phyloP scores from a whole-genome alignment of 2,113 vertebrate genomes.

The Plecturocebus donacophilus region DNA sequence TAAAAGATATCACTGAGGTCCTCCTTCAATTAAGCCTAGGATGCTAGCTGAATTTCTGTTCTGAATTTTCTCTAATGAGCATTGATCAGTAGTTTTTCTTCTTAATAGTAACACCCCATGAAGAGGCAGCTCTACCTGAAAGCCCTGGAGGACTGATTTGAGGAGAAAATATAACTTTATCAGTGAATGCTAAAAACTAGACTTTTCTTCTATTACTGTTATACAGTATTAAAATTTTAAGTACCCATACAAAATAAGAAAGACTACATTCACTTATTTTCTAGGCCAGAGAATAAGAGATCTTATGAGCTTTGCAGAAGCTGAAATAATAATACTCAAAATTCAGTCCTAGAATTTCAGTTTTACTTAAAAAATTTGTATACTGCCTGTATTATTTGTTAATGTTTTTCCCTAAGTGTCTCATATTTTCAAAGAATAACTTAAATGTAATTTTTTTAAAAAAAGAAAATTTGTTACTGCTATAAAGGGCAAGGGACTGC shows the following conservation, averaged over 20 bases:
- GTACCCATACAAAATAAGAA: neutral
- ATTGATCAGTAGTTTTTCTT: neutral
- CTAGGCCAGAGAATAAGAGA: neutral
- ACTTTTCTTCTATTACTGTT: neutral
- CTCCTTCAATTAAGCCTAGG: neutral
- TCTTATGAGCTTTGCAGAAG: neutral
- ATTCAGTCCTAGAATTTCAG: neutral
- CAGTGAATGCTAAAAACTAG: neutral
- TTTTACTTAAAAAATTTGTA: neutral
- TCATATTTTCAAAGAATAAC: neutral
- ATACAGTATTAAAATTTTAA: neutral
- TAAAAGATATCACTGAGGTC: neutral
- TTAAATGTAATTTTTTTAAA: neutral
- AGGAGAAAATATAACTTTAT: neutral
- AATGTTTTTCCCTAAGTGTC: neutral
- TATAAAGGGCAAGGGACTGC: neutral
- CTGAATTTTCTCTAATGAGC: neutral
- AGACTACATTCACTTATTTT: neutral
- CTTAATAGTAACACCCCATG: neutral
- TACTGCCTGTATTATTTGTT: neutral
- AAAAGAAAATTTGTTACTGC: neutral
- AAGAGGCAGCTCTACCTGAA: constrained; percentile 33
- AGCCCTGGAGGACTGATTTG: neutral
- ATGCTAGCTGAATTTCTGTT: neutral
- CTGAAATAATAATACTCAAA: neutral